Evolutionary conservation across 2,113 vertebrate genomes (phyloP).

Genomic region (human (Homo sapiens)): GRCh38 chr17:52402501-52403000

Average conservation of each 20-base stretch:
- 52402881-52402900: constrained; percentile 33
- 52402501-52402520: background rate
- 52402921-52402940: constrained; percentile 38
- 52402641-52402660: background rate
- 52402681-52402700: background rate
- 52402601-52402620: background rate
- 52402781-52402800: constrained; percentile 29
- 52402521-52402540: background rate
- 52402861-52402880: background rate
- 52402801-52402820: background rate
- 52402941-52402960: constrained; percentile 53
- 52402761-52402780: background rate
- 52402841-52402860: background rate
- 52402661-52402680: constrained; percentile 33
- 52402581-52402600: constrained; percentile 5
- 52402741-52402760: background rate
- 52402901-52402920: constrained; percentile 24
- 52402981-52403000: constrained; percentile 37
- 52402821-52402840: background rate
- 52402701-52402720: constrained; percentile 35
- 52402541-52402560: background rate
- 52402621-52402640: constrained; percentile 39
- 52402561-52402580: background rate
- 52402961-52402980: constrained; percentile 34
- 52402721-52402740: background rate